Evolutionary conservation across 2,113 vertebrate species (phyloP).

Genomic region (Seriola rivoliana): DNA sequence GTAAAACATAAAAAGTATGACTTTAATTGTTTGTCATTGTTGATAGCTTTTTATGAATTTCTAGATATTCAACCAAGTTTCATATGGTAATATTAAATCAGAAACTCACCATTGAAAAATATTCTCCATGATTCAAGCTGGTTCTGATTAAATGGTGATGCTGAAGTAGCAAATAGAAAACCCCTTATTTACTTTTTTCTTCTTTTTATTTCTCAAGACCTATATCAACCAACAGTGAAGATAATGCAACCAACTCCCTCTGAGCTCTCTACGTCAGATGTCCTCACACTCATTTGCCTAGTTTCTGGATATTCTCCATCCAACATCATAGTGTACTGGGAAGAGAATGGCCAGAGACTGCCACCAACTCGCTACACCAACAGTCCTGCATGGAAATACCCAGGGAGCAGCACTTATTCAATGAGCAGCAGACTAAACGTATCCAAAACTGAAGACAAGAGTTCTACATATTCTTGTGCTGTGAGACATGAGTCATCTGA

Average conservation of each 20-base stretch:
- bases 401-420: too few species aligned
- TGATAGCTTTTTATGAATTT: not conserved
- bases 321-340: too few species aligned
- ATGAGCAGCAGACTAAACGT: too few species aligned
- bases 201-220: conserved; percentile 53
- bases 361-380: too few species aligned
- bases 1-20: not conserved
- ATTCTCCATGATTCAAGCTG: not conserved
- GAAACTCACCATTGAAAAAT: too few species aligned
- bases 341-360: too few species aligned
- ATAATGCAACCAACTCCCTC: conserved; percentile 60
- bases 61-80: not conserved
- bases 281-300: conserved; percentile 61
- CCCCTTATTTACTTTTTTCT: not conserved
- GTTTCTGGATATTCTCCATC: too few species aligned
- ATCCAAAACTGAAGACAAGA: too few species aligned
- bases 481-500: too few species aligned
- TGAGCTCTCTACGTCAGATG: conserved; percentile 43
- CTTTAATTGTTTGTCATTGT: not conserved
- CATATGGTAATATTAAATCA: too few species aligned
- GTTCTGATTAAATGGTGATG: not conserved
- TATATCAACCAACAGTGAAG: conserved; percentile 61
- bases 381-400: too few species aligned
- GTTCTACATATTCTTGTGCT: too few species aligned
- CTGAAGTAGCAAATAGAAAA: not conserved